phyloP scores from a whole-genome alignment of 2,113 vertebrate species.

The Tursiops truncatus region DNA sequence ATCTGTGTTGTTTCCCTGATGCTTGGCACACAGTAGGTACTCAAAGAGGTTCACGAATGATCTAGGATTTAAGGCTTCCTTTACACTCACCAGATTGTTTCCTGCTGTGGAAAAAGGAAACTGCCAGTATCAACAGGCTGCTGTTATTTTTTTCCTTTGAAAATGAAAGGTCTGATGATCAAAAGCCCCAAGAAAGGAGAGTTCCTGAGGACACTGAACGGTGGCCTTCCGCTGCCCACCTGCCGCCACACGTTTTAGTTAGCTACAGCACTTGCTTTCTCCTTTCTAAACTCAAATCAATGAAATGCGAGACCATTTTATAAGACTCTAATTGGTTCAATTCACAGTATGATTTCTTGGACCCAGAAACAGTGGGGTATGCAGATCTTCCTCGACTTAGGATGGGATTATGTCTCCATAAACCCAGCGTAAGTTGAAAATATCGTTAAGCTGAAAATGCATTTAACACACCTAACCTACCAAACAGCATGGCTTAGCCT shows the following conservation, averaged over 20 bases:
- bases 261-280: neutral
- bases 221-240: neutral
- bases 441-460: neutral
- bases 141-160: neutral
- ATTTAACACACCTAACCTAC: neutral
- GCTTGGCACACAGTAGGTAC: neutral
- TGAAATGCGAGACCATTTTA: neutral
- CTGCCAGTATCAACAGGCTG: neutral
- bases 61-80: neutral
- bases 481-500: neutral
- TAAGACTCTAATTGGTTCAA: neutral
- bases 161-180: slow-evolving; percentile 3
- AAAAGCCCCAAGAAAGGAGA: neutral
- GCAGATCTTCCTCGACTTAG: neutral
- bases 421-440: neutral
- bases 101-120: neutral
- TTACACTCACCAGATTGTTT: neutral
- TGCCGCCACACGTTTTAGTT: neutral
- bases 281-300: neutral
- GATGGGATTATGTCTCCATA: neutral
- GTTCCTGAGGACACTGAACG: neutral
- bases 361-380: neutral
- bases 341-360: neutral
- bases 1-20: neutral
- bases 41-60: neutral